Conservation (phyloP, 2,113 vertebrate genomes). For the Epinephelus lanceolatus region DNA sequence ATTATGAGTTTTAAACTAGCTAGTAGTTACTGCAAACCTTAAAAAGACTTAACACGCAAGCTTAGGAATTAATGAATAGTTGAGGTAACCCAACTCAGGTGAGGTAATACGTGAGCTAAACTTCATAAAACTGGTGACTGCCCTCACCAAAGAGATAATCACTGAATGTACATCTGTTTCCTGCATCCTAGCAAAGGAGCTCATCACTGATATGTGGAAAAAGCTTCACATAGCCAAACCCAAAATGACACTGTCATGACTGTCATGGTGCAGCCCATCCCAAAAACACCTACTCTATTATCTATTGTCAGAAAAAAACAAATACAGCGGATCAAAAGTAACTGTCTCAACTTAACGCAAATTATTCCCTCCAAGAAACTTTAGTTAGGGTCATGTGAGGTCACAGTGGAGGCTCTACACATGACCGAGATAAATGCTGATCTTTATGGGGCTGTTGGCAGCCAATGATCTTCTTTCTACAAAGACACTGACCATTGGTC, state of each 20-base stretch:
- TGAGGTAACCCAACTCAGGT: too few species aligned
- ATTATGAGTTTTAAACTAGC: too few species aligned
- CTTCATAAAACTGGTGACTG: too few species aligned
- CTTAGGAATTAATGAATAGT: too few species aligned
- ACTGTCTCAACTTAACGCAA: not conserved
- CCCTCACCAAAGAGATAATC: not conserved
- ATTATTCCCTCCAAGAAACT: not conserved
- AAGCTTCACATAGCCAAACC: not conserved
- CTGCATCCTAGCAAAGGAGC: too few species aligned
- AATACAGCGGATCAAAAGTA: not conserved
- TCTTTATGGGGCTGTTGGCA: not conserved
- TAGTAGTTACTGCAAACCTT: too few species aligned
- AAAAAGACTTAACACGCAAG: too few species aligned
- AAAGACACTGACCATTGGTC: not conserved
- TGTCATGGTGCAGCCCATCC: not conserved
- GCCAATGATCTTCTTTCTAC: not conserved
- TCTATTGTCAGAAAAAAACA: not conserved
- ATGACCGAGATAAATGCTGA: conserved; percentile 8
- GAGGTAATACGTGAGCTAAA: too few species aligned
- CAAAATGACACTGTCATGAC: not conserved
- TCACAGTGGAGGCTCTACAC: not conserved
- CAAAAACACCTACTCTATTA: too few species aligned
- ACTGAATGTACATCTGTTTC: not conserved
- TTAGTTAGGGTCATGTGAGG: conserved; percentile 2
- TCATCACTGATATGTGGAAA: not conserved